Percentiles rank a stretch among this genome's conserved stretches.
Conservation (phyloP, 2,888 invertebrate genomes). For the Cryptocephalus moraei region DNA sequence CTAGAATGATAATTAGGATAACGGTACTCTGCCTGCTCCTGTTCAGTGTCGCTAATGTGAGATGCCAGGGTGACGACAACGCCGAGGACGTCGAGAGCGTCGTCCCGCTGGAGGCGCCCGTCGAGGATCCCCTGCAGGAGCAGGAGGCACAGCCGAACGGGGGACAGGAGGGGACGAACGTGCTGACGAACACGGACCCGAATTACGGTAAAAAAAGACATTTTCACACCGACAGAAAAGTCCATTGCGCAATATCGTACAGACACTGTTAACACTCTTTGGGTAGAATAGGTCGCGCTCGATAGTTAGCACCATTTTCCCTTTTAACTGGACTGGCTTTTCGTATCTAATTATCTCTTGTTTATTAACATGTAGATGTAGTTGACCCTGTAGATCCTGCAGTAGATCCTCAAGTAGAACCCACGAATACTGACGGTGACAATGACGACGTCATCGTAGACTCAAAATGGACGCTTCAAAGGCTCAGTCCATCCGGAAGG, state of each 20-base stretch:
- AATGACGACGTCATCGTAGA: conserved; percentile 11
- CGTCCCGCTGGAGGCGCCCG: background rate
- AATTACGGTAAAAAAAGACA: conserved; percentile 6
- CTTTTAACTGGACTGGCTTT: background rate
- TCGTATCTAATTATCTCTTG: conserved; percentile 3
- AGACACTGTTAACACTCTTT: too few relatives aligned
- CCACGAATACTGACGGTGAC: conserved; percentile 6
- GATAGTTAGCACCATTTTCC: background rate
- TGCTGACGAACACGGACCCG: background rate
- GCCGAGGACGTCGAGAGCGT: conserved; percentile 11
- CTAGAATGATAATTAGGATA: too few relatives aligned
- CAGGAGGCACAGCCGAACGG: conserved; percentile 5
- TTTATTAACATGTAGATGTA: conserved; percentile 15
- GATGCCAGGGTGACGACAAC: conserved; percentile 5
- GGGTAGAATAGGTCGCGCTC: too few relatives aligned
- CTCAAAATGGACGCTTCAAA: conserved; percentile 12
- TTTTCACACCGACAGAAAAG: too few relatives aligned
- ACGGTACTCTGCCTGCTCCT: too few relatives aligned
- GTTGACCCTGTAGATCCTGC: conserved; percentile 12
- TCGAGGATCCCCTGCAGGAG: conserved; percentile 4
- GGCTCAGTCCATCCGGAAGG: conserved; percentile 16
- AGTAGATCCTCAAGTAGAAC: conserved; percentile 9
- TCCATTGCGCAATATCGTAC: too few relatives aligned
- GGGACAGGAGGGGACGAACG: conserved; percentile 1
- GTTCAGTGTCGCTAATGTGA: conserved; percentile 1